Conservation (phyloP, 1,140 invertebrate species). For the Stegodyphus dumicola region DNA sequence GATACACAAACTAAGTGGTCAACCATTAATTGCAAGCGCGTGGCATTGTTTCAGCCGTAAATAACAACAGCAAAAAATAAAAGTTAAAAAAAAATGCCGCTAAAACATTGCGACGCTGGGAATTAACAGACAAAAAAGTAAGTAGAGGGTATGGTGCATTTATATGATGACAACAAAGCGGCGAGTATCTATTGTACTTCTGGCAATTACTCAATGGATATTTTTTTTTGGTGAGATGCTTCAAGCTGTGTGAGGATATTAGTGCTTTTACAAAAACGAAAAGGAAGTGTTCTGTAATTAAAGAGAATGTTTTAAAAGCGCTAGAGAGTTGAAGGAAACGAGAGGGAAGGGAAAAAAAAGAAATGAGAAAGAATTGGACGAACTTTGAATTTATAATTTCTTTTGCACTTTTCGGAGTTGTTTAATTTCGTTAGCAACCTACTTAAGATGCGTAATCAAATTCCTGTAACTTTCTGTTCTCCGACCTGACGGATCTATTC, state of each 20-base stretch:
- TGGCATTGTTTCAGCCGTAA: constrained; percentile 42
- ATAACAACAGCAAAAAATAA: constrained; percentile 5
- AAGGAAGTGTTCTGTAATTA: constrained; percentile 33
- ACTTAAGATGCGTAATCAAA: constrained; percentile 53
- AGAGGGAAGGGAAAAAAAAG: not conserved
- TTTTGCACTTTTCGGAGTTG: constrained; percentile 35
- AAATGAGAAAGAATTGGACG: not conserved
- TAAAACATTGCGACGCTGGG: constrained; percentile 6
- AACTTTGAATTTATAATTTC: constrained; percentile 57
- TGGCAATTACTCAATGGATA: constrained; percentile 44
- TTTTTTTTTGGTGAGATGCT: constrained; percentile 10
- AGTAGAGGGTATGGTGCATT: constrained; percentile 9
- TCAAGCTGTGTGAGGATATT: constrained; percentile 14
- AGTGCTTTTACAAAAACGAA: constrained; percentile 37
- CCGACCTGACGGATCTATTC: constrained; percentile 24
- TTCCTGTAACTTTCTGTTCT: constrained; percentile 9
- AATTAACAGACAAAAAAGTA: constrained; percentile 5
- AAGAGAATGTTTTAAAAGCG: constrained; percentile 48
- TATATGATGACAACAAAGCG: constrained; percentile 33
- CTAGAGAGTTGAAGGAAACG: constrained; percentile 2
- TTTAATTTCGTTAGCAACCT: constrained; percentile 52
- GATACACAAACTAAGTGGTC: constrained; percentile 59
- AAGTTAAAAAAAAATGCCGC: constrained; percentile 18
- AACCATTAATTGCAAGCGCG: constrained; percentile 53
- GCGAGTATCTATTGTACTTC: constrained; percentile 31